These are phyloP conservation scores for Nemapogon koenigi DNA, from an alignment of 2,888 invertebrate genomes.

Conservation along the genomic window DNA sequence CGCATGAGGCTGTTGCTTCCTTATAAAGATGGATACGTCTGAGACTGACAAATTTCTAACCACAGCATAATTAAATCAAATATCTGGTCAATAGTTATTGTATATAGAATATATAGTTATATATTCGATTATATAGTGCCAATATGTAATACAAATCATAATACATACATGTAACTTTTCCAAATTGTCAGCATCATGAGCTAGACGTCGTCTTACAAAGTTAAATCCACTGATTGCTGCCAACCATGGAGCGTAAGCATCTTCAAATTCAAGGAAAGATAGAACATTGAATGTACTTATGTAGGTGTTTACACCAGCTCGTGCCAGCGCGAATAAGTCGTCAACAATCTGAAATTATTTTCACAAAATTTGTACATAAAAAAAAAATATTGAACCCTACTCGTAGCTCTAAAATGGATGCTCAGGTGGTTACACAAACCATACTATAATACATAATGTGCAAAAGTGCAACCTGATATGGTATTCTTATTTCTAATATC, in stretches of 20 bases:
- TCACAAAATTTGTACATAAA: too few species aligned
- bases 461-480: too few species aligned
- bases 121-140: neutral
- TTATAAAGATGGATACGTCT: too few species aligned
- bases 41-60: too few species aligned
- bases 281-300: slow-evolving; percentile 61
- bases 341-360: slow-evolving; percentile 66
- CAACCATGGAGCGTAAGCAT: slow-evolving; percentile 73
- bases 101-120: neutral
- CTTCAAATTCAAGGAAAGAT: slow-evolving; percentile 64
- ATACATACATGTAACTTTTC: slow-evolving; percentile 27
- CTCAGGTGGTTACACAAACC: too few species aligned
- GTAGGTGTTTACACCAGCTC: slow-evolving; percentile 57
- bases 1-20: too few species aligned
- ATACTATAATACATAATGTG: too few species aligned
- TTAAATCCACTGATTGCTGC: slow-evolving; percentile 62
- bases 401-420: too few species aligned
- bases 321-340: slow-evolving; percentile 67
- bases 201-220: slow-evolving; percentile 42
- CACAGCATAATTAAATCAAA: too few species aligned
- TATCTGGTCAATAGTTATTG: too few species aligned
- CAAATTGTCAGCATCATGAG: slow-evolving; percentile 31
- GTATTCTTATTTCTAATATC: too few species aligned
- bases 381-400: too few species aligned
- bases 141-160: neutral